Conservation (phyloP, 2,888 invertebrate species). For the Lepidonotus clava region DNA sequence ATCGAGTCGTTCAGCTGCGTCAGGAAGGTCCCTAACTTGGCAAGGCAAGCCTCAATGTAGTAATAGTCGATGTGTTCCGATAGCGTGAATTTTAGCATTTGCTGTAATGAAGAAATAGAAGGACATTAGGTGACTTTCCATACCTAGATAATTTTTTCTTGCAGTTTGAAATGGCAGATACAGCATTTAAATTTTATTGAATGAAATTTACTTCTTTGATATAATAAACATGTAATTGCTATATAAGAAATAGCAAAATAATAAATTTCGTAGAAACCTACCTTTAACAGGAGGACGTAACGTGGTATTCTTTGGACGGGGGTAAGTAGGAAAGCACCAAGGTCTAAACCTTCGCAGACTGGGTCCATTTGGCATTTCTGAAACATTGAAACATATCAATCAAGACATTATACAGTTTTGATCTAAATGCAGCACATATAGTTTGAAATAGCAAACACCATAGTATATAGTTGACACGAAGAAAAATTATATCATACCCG, state of each 20-base stretch:
- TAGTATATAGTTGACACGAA: too few relatives aligned
- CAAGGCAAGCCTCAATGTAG: conserved; percentile 78
- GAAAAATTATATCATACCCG: conserved; percentile 70
- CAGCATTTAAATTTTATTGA: background rate
- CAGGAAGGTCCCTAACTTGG: conserved; percentile 79
- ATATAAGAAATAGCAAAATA: too few relatives aligned
- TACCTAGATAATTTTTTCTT: background rate
- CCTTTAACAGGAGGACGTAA: conserved; percentile 81
- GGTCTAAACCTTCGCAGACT: conserved; percentile 77
- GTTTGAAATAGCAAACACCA: too few relatives aligned
- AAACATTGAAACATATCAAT: background rate
- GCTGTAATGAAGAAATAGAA: conserved; percentile 66
- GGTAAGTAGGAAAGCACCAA: conserved; percentile 80
- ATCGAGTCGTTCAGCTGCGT: conserved; percentile 80
- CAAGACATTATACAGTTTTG: too few relatives aligned
- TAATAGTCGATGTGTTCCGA: conserved; percentile 79
- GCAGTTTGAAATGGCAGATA: background rate
- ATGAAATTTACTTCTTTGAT: background rate
- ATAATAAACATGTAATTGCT: too few relatives aligned
- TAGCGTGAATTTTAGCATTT: conserved; percentile 79
- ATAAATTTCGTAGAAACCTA: conserved; percentile 60
- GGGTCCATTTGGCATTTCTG: conserved; percentile 74
- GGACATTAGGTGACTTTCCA: background rate
- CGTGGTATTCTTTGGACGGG: conserved; percentile 81
- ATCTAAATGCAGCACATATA: background rate